Evolutionary conservation across 2,113 vertebrate genomes (phyloP).

Genomic region (Neotoma lepida): DNA sequence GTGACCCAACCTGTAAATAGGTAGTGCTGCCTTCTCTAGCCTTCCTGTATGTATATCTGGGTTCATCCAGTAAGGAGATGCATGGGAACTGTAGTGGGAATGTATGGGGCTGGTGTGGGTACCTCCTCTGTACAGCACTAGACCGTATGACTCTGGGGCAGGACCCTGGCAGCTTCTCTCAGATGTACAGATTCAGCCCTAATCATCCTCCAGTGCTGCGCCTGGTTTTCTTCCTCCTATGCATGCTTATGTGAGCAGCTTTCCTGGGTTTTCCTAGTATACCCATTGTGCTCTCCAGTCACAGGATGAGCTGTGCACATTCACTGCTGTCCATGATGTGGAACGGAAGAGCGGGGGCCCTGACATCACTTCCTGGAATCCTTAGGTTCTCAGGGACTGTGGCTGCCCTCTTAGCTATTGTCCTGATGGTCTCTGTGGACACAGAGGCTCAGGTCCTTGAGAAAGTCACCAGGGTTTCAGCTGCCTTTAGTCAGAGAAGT

Average conservation of each 20-base stretch:
- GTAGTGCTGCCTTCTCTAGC: not conserved
- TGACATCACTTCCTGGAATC: not conserved
- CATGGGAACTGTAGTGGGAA: not conserved
- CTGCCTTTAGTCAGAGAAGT: not conserved
- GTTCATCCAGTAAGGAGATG: not conserved
- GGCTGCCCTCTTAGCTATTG: not conserved
- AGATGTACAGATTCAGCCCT: accelerated
- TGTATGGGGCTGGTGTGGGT: not conserved
- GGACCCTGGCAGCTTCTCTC: not conserved
- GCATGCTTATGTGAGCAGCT: not conserved
- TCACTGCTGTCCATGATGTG: not conserved
- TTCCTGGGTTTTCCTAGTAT: not conserved
- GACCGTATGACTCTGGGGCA: not conserved
- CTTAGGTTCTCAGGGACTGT: not conserved
- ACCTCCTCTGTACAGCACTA: too few species aligned
- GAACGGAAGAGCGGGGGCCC: too few species aligned
- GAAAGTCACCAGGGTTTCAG: too few species aligned
- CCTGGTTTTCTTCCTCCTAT: not conserved
- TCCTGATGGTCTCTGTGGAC: not conserved
- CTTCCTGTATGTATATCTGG: not conserved
- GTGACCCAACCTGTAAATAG: not conserved
- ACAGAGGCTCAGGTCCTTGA: not conserved
- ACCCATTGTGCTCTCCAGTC: not conserved
- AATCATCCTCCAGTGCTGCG: accelerated
- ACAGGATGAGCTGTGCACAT: not conserved